Evolutionary conservation across 2,888 invertebrate genomes (phyloP).

Genomic region (Andrena flavipes): DNA sequence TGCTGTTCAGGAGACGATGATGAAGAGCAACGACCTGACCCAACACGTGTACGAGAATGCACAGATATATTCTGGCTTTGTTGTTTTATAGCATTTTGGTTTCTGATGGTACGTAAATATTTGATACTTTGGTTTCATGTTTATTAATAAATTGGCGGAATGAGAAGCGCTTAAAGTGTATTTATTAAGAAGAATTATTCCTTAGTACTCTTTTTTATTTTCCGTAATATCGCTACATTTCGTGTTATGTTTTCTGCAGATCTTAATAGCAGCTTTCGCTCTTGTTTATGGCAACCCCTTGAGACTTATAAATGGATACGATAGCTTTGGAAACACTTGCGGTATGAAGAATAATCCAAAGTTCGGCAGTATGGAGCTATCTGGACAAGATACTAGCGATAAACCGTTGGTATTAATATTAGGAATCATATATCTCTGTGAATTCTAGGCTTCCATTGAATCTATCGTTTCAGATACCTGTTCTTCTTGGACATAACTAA

Average conservation of each 20-base stretch:
- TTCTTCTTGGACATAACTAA: conserved; percentile 94
- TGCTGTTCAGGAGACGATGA: conserved; percentile 82
- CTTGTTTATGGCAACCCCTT: conserved; percentile 95
- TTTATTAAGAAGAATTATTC: background rate
- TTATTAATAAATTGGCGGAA: background rate
- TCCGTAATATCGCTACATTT: conserved; percentile 45
- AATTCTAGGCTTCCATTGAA: conserved; percentile 8
- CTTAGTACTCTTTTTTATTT: background rate
- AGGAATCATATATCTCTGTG: conserved; percentile 1
- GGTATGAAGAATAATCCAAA: conserved; percentile 92
- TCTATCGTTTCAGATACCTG: conserved; percentile 86
- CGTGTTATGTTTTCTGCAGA: conserved; percentile 85
- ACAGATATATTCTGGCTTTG: conserved; percentile 94
- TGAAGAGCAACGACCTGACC: conserved; percentile 83
- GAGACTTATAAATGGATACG: conserved; percentile 95
- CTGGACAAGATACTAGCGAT: conserved; percentile 92
- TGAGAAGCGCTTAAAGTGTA: background rate
- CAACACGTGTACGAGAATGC: conserved; percentile 89
- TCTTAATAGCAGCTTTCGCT: conserved; percentile 94
- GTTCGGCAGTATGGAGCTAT: conserved; percentile 90
- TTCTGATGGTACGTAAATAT: conserved; percentile 89
- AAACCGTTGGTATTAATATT: conserved; percentile 86
- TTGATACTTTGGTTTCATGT: background rate
- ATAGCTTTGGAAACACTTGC: conserved; percentile 97
- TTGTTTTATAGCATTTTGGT: conserved; percentile 92